Percentiles rank a stretch among this genome's conserved stretches.
These are phyloP conservation scores for Ceratina australensis DNA, from an alignment of 1,140 invertebrate species.

Conservation along the genomic window DNA sequence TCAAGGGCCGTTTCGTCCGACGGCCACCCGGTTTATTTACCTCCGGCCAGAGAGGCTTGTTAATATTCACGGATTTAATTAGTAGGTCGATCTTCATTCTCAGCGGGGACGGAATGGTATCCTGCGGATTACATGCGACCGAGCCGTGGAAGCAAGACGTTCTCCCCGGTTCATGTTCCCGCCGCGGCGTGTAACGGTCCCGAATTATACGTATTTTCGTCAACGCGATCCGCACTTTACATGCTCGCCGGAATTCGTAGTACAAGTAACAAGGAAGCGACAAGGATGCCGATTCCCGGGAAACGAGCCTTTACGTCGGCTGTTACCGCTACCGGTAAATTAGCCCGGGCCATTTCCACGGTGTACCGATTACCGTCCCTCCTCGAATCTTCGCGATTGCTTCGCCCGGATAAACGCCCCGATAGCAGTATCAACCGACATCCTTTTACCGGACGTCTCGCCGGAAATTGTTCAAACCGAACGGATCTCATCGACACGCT, in stretches of 20 bases:
- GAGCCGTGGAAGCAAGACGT: constrained; percentile 1
- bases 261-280: not conserved
- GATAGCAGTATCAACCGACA: not conserved
- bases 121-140: too few species aligned
- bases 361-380: constrained; percentile 5
- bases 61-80: constrained; percentile 2
- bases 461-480: not conserved
- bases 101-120: too few species aligned
- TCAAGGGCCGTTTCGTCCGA: not conserved
- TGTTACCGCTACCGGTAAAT: constrained; percentile 27
- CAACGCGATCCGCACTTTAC: constrained; percentile 19
- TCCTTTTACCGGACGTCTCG: not conserved
- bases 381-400: constrained; percentile 7
- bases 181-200: constrained; percentile 6
- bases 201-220: constrained; percentile 23
- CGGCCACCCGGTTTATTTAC: constrained; percentile 7
- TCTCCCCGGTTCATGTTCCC: not conserved
- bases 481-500: too few species aligned
- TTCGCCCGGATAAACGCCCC: not conserved
- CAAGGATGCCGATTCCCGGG: not conserved
- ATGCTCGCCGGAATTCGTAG: not conserved
- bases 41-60: not conserved
- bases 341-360: not conserved
- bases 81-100: not conserved
- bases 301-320: not conserved